Evolutionary conservation across 2,113 vertebrate genomes (phyloP).

Genomic region (Athene cunicularia): DNA sequence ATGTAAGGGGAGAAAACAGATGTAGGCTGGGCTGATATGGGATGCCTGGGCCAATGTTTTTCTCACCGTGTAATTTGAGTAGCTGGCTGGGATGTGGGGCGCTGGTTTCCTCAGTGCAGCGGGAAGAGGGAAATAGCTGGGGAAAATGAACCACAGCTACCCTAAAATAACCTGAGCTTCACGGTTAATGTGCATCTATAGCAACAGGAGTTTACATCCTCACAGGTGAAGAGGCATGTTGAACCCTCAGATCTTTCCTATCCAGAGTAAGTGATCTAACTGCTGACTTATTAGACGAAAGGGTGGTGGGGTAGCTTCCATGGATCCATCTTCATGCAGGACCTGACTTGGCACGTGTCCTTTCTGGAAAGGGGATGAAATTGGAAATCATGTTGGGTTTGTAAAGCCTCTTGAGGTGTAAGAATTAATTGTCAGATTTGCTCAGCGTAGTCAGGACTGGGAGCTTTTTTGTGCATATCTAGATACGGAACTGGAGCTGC

Average conservation of each 20-base stretch:
- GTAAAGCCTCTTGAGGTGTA: not conserved
- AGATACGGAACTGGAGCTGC: not conserved
- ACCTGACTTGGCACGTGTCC: fast-evolving
- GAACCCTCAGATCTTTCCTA: not conserved
- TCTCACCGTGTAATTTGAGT: fast-evolving
- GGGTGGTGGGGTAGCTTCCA: not conserved
- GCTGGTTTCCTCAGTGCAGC: not conserved
- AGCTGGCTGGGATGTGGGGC: not conserved
- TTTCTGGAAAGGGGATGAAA: not conserved
- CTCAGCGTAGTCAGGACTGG: not conserved
- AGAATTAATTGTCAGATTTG: not conserved
- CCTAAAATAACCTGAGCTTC: not conserved
- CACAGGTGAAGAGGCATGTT: not conserved
- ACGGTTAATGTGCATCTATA: not conserved
- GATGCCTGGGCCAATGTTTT: not conserved
- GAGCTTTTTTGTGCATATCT: not conserved
- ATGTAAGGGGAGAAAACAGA: not conserved
- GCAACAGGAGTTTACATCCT: fast-evolving
- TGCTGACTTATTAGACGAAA: not conserved
- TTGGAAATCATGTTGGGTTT: not conserved
- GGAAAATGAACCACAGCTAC: not conserved
- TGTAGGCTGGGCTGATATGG: too few species aligned
- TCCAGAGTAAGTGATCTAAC: not conserved
- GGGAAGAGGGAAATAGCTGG: not conserved
- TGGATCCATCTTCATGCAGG: not conserved